Percentiles rank a stretch among this genome's conserved stretches.
phyloP scores from a whole-genome alignment of 1,140 invertebrate genomes.

The Meloidogyne exigua region DNA sequence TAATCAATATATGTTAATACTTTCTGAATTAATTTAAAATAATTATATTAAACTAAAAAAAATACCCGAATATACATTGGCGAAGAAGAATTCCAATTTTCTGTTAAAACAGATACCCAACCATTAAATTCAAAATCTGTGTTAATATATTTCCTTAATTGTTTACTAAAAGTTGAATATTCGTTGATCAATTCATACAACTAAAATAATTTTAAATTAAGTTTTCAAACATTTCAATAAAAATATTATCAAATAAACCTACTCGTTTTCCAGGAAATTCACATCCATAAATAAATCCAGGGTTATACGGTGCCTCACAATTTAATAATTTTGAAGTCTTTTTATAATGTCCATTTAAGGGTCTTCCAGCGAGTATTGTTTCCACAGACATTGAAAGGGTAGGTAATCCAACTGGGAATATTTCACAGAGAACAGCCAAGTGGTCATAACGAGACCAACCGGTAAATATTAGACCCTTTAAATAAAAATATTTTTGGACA shows the following conservation, averaged over 20 bases:
- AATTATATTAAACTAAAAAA: not conserved
- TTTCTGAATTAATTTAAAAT: slow-evolving; percentile 42
- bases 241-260: not conserved
- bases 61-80: slow-evolving; percentile 40
- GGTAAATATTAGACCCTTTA: slow-evolving; percentile 57
- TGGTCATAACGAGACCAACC: slow-evolving; percentile 75
- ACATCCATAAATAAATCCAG: slow-evolving; percentile 40
- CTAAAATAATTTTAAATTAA: slow-evolving; percentile 11
- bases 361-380: slow-evolving; percentile 53
- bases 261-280: slow-evolving; percentile 40
- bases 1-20: slow-evolving; percentile 49
- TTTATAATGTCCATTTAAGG: slow-evolving; percentile 39
- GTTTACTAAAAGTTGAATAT: slow-evolving; percentile 13
- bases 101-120: slow-evolving; percentile 49
- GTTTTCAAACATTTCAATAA: too few relatives aligned
- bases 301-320: slow-evolving; percentile 31
- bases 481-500: not conserved
- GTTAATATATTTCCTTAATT: slow-evolving; percentile 44
- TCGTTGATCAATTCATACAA: slow-evolving; percentile 55
- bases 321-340: slow-evolving; percentile 33
- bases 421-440: slow-evolving; percentile 84
- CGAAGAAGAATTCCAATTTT: slow-evolving; percentile 50
- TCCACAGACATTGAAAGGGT: slow-evolving; percentile 68
- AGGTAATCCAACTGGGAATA: slow-evolving; percentile 78
- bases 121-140: slow-evolving; percentile 56